Evolutionary conservation across 2,888 invertebrate genomes (phyloP), one percentile per base, ranked within the genome.

Genomic region (Drosophila maculinotata): DNA sequence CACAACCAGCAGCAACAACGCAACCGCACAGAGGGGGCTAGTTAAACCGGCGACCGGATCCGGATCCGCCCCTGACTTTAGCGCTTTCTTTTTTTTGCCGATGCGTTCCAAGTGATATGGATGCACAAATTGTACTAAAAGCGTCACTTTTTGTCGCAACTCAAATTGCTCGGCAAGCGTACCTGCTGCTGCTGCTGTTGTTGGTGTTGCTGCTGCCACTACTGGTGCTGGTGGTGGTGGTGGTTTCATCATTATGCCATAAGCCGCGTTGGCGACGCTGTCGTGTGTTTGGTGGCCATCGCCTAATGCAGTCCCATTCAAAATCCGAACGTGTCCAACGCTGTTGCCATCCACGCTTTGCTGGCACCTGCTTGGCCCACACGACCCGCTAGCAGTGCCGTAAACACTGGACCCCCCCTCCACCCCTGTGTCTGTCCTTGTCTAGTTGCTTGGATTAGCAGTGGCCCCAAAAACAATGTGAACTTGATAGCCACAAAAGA

Each of bases 221-320:
- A n/a, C 10, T 36, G 17, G 7, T 15, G 28, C 25, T 45, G 57
- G 42, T 58, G 48, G 30, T 49, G 65, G 51, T 48, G 58, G 48
- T 52, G 57, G 58, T 38, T 70, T 68, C 58, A 77, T 76, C 70
- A 76, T 82, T 76, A 79, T 76, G 79, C 47, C 79, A 80, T 81
- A 85, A 81, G 82, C 81, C 75, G 38, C 65, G 42, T 33, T 53
- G 44, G 30, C 51, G 65, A 44, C 65, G 47, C 52, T 39, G 51
- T 54, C 59, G 38, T 47, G 25, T 28, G 14, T 9, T 10, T 17
- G 52, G 48, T 28, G 51, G 54, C 58, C 64, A 58, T 57, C 38
- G 60, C 48, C 85, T 82, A 82, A 81, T 82, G 77, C 83, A 76
- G 76, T 87, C 60, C 85, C 69, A 81, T 81, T 87, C 81, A 87